A percentile compares a stretch with the other conserved stretches of the same genome.
phyloP scores from a whole-genome alignment of 2,113 vertebrate species.

The Caranx melampygus region DNA sequence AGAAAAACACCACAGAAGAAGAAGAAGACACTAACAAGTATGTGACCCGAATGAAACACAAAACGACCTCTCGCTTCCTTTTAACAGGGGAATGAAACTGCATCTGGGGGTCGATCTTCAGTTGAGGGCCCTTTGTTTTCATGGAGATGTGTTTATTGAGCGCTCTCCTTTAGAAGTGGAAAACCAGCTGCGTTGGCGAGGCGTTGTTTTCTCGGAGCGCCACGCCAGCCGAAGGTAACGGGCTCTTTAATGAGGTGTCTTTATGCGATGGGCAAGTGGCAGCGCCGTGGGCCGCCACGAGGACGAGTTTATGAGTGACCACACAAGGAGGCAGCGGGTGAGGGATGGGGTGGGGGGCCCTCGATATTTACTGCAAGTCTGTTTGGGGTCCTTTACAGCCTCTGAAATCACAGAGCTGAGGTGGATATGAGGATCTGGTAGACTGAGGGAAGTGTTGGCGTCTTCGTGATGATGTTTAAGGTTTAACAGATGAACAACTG shows the following conservation, averaged over 20 bases:
- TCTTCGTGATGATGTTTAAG: slow-evolving; percentile 42
- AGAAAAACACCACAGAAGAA: slow-evolving; percentile 13
- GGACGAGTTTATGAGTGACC: slow-evolving; percentile 71
- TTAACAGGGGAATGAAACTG: slow-evolving; percentile 62
- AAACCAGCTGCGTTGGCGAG: slow-evolving; percentile 51
- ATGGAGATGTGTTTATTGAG: slow-evolving; percentile 30
- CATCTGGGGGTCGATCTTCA: slow-evolving; percentile 25
- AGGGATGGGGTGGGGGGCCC: slow-evolving; percentile 35
- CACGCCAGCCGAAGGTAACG: slow-evolving; percentile 23
- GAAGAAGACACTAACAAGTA: neutral
- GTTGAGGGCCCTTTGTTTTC: slow-evolving; percentile 21
- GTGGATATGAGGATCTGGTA: slow-evolving; percentile 43
- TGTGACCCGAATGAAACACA: slow-evolving; percentile 27
- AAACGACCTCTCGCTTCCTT: slow-evolving; percentile 9
- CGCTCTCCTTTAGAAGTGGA: slow-evolving; percentile 15
- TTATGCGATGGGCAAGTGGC: slow-evolving; percentile 65
- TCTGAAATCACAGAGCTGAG: slow-evolving; percentile 30
- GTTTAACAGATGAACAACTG: slow-evolving; percentile 59
- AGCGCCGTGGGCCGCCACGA: slow-evolving; percentile 46
- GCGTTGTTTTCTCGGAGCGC: slow-evolving; percentile 55
- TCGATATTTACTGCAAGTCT: slow-evolving; percentile 43
- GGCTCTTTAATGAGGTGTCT: slow-evolving; percentile 61
- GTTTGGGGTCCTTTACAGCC: slow-evolving; percentile 47
- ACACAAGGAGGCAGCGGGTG: slow-evolving; percentile 67
- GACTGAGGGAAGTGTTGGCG: slow-evolving; percentile 22